These are phyloP conservation scores for Eristalis pertinax DNA, from an alignment of 2,888 invertebrate genomes.

Conservation along the genomic window DNA sequence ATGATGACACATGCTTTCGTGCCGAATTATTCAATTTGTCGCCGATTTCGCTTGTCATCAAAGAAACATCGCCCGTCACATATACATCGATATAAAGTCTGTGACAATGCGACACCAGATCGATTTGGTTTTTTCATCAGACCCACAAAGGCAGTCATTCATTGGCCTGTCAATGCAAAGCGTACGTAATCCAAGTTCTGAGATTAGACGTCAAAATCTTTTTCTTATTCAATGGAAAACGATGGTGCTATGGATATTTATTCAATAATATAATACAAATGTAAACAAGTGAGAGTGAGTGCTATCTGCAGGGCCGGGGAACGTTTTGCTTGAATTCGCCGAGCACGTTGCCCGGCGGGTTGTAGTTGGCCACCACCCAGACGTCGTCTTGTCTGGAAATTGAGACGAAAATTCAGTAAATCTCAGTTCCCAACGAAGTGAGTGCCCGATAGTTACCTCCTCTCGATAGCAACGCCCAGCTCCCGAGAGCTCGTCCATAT, in stretches of 20 bases:
- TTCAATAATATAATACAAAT: background rate
- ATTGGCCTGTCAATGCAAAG: background rate
- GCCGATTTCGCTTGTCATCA: background rate
- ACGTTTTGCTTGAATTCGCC: slow-evolving; percentile 90
- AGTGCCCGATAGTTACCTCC: slow-evolving; percentile 76
- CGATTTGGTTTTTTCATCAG: background rate
- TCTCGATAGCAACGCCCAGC: slow-evolving; percentile 88
- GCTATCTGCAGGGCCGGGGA: slow-evolving; percentile 76
- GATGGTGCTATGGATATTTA: background rate
- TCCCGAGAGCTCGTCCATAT: slow-evolving; percentile 90
- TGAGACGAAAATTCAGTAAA: background rate
- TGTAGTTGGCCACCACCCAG: slow-evolving; percentile 93
- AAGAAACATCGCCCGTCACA: background rate
- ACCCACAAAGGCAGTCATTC: background rate
- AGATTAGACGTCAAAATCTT: background rate
- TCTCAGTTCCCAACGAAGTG: too few relatives aligned
- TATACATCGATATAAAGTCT: background rate
- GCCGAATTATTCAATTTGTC: background rate
- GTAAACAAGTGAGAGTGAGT: background rate
- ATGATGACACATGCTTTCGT: background rate
- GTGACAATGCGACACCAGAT: background rate
- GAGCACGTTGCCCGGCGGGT: slow-evolving; percentile 93
- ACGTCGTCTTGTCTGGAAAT: slow-evolving; percentile 83
- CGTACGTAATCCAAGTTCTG: background rate
- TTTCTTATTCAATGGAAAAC: background rate